Evolutionary conservation across 2,797 vertebrate species (phyloP), one percentile per base, ranked within the genome.

Genomic region (Gallirallus australis): DNA sequence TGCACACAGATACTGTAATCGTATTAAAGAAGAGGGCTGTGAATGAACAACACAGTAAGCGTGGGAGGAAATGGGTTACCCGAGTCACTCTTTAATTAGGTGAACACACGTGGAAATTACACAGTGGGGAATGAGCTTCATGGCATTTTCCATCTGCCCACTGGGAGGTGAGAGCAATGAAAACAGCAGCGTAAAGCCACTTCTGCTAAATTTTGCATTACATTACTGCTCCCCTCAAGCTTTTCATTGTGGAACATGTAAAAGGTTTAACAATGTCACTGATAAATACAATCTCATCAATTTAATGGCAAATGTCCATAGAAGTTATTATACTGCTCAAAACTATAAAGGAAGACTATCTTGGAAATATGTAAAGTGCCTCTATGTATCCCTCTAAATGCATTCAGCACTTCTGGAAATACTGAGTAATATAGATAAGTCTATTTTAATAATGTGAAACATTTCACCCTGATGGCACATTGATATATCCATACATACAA

Each of bases 261-360:
- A 93, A 91, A 93, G 73, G 76, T 86, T 33, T 86, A 89, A 17
- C 85, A 85, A 78, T 6, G 7, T 85, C 90, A 61, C 82, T 91
- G 69, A 84, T 90, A 96, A 94, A 90, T 78, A 70, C 76, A 90
- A 33, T 66, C 82, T 93, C 84, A 92, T 93, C 76, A 73, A 75
- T 90, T 75, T 87, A 96, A 91, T 72, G 56, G 27, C 73, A 76
- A n/a, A 68, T 91, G 90, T 33, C 85, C 94, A 94, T 87, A 89
- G 86, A 96, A 94, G 79, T 96, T 95, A 92, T 94, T 83, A 63
- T 80, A 45, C 85, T 93, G 50, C 73, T 92, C 68, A 65, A 89
- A 93, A 92, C 85, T 85, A 95, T 88, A 96, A 96, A 97, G 97
- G 93, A 95, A 97, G 97, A 96, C 91, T 92, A 92, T 90, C 96